Conservation (phyloP, 2,113 vertebrate species). For the Colistium nudipinnis region DNA sequence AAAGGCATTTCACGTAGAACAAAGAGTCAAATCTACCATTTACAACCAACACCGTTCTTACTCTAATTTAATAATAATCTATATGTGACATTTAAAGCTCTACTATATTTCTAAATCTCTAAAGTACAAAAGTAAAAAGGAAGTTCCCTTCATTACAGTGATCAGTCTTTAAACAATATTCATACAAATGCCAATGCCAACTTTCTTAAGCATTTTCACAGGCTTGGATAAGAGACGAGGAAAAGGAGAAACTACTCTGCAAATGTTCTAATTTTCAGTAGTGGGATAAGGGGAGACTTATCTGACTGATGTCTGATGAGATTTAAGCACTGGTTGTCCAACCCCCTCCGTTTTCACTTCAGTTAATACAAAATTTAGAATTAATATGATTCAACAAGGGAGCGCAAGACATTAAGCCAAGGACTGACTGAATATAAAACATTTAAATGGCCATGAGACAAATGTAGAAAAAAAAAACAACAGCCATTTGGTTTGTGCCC, state of each 20-base stretch:
- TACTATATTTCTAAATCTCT: conserved; percentile 53
- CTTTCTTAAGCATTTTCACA: conserved; percentile 1
- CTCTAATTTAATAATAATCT: conserved; percentile 55
- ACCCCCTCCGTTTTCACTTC: conserved; percentile 1
- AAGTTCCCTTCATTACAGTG: conserved; percentile 63
- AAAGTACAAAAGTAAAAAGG: conserved; percentile 65
- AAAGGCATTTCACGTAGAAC: conserved; percentile 21
- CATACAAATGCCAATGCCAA: background rate
- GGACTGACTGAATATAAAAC: background rate
- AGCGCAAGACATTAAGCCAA: background rate
- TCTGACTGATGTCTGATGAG: background rate
- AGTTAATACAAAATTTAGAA: conserved; percentile 6
- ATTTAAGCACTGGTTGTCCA: conserved; percentile 1
- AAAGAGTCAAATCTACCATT: conserved; percentile 50
- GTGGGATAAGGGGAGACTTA: background rate
- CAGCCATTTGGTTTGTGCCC: background rate
- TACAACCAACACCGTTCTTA: conserved; percentile 46
- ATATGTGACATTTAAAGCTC: conserved; percentile 57
- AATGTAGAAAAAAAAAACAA: background rate
- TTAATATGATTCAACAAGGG: background rate
- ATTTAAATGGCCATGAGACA: background rate
- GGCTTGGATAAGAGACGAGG: conserved; percentile 11
- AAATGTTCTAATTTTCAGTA: background rate
- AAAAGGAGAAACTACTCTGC: background rate
- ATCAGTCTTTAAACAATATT: conserved; percentile 37